Percentiles rank a stretch among this genome's conserved stretches.
phyloP scores from a whole-genome alignment of 2,113 vertebrate species.

The Fulmarus glacialis region DNA sequence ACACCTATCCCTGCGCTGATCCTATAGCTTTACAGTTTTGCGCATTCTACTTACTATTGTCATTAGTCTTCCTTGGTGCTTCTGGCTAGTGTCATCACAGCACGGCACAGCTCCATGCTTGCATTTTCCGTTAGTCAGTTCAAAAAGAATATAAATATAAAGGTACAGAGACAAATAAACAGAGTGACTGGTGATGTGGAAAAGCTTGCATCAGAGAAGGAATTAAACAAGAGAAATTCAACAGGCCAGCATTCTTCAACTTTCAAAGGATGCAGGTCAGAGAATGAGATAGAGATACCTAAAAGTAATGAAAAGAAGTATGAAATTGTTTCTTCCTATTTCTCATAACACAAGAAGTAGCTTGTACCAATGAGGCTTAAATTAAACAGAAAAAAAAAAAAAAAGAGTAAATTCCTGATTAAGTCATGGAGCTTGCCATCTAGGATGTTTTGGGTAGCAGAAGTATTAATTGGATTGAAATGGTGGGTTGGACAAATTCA shows the following conservation, averaged over 20 bases:
- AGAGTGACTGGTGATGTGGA: background rate
- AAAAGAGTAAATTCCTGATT: background rate
- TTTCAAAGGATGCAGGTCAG: background rate
- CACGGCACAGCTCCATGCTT: background rate
- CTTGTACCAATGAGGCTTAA: background rate
- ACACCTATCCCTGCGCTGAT: fast-evolving
- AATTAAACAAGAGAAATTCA: background rate
- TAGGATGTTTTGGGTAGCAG: background rate
- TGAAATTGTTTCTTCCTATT: background rate
- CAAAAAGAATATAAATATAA: background rate
- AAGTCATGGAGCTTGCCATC: background rate
- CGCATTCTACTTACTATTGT: background rate
- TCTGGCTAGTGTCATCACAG: background rate
- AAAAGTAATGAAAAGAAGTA: background rate
- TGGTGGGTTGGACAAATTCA: background rate
- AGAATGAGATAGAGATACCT: background rate
- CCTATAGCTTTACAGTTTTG: background rate
- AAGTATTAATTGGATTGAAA: background rate
- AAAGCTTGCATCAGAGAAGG: background rate
- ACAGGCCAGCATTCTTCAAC: background rate
- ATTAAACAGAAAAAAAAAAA: background rate
- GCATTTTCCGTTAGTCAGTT: background rate
- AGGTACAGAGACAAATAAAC: background rate
- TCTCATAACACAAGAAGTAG: background rate
- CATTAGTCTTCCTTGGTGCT: background rate